phyloP scores from a whole-genome alignment of 2,113 vertebrate genomes.

The Lipophrys pholis region DNA sequence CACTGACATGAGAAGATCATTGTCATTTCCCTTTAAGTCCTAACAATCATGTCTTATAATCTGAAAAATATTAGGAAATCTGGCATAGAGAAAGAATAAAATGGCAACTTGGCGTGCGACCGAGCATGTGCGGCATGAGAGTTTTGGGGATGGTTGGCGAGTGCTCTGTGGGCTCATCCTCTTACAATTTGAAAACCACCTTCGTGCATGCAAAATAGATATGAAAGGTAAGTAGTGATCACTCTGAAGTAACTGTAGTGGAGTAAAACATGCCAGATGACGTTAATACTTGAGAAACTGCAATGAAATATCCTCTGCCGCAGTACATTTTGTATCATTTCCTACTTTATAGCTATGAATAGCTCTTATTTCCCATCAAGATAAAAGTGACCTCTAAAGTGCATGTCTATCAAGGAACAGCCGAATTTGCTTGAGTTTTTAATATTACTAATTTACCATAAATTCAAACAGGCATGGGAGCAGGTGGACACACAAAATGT shows the following conservation, averaged over 20 bases:
- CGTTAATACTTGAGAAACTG: not conserved
- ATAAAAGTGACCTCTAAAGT: too few relatives aligned
- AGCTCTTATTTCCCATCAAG: too few relatives aligned
- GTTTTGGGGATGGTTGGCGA: too few relatives aligned
- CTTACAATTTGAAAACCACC: not conserved
- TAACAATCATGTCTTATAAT: too few relatives aligned
- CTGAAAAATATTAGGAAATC: too few relatives aligned
- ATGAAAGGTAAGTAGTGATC: not conserved
- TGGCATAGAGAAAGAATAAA: too few relatives aligned
- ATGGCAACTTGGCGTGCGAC: too few relatives aligned
- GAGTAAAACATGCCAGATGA: not conserved
- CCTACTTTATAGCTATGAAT: too few relatives aligned
- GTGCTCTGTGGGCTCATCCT: too few relatives aligned
- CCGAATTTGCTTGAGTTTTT: not conserved
- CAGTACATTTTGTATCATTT: not conserved
- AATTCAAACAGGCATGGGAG: conserved; percentile 16
- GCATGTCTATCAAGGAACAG: not conserved
- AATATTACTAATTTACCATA: not conserved
- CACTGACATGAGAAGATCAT: too few relatives aligned
- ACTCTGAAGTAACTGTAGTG: not conserved
- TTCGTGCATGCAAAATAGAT: not conserved
- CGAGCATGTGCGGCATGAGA: too few relatives aligned
- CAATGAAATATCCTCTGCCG: not conserved
- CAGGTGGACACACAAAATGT: not conserved
- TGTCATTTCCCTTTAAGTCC: too few relatives aligned